Base-by-base conservation (phyloP, 1,140 invertebrate genomes). In the Hycleus cichorii region DNA sequence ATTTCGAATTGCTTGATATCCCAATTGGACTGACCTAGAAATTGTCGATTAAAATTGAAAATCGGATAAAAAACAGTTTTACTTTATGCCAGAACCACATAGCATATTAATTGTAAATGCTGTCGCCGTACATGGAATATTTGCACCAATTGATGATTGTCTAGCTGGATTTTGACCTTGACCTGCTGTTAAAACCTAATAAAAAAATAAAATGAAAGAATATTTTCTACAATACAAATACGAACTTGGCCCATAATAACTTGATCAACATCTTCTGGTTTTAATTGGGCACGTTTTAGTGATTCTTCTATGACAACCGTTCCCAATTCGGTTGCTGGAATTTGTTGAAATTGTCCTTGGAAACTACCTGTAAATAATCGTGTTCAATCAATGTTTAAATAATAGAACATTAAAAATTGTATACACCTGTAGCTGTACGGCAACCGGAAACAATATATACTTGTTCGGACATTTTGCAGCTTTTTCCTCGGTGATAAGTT, bases 91-190 rank as follows among this genome's bases (percentile, higher is more conserved):
- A 44, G 90, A 93, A 32, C 90, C 91, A 77, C 91, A 95, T 3
- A 94, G 73, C 86, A 92, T 88, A 68, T 91, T 93, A 6, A 94
- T 72, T n/a, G 80, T 74, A 71, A 82, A 87, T 38, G 91, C 85
- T 47, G 91, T 88, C 27, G 88, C 82, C 50, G 76, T 67, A 57
- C 82, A 72, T 32, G 90, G 89, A 64, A 94, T 72, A n/a, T 88
- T 89, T 49, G 89, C 89, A 64, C 81, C 81, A 2, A 91, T 73
- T 9, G 88, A 77, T 43, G 91, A 88, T 73, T 93, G 90, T 61
- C 91, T 78, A 0, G 88, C 89, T 54, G 91, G 88, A 77, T 94
- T 94, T 76, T 93, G 91, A 25, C 91, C 91, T 75, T 90, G 83
- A 5, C 81, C 86, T 42, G 86, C 81, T 40, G 79, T 81, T 40